Evolutionary conservation across 2,797 vertebrate species (phyloP).

Genomic region (Enteromius treurensis): DNA sequence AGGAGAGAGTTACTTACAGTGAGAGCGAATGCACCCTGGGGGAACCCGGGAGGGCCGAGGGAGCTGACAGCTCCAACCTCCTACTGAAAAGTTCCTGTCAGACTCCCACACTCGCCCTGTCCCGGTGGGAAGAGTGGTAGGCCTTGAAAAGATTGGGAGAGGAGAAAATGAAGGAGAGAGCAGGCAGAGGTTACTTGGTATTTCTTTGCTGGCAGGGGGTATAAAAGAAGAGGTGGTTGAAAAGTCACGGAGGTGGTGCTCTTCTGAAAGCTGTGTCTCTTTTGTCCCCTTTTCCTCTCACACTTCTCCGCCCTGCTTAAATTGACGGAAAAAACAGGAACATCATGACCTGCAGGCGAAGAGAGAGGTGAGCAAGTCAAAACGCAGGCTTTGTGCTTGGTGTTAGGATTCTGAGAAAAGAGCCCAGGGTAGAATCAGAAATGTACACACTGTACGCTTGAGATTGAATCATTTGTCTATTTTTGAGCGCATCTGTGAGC

Average conservation of each 20-base stretch:
- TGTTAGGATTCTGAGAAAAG: conserved; percentile 2
- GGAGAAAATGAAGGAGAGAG: conserved; percentile 6
- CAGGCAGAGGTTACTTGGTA: conserved; percentile 40
- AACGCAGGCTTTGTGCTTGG: conserved; percentile 18
- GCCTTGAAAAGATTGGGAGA: conserved; percentile 28
- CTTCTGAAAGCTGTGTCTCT: conserved; percentile 23
- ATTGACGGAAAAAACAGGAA: conserved; percentile 39
- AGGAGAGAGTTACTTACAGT: conserved; percentile 32
- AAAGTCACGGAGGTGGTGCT: conserved; percentile 39
- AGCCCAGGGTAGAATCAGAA: conserved; percentile 2
- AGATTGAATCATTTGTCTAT: conserved; percentile 3
- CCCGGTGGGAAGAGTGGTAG: conserved; percentile 23
- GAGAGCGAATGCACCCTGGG: conserved; percentile 21
- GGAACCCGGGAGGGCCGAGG: conserved; percentile 22
- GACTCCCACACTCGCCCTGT: conserved; percentile 37
- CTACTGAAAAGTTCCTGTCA: conserved; percentile 42
- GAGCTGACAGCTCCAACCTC: conserved; percentile 24
- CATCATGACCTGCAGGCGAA: conserved; percentile 43
- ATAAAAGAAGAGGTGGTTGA: conserved; percentile 17
- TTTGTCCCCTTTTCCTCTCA: conserved; percentile 8
- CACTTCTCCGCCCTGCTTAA: conserved; percentile 28
- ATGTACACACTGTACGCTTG: neutral
- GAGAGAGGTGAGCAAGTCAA: conserved; percentile 29
- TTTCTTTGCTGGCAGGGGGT: conserved; percentile 24
- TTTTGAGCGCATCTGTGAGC: neutral